Conservation (phyloP, 1,140 invertebrate genomes). For the Pseudomyrmex cubaensis region DNA sequence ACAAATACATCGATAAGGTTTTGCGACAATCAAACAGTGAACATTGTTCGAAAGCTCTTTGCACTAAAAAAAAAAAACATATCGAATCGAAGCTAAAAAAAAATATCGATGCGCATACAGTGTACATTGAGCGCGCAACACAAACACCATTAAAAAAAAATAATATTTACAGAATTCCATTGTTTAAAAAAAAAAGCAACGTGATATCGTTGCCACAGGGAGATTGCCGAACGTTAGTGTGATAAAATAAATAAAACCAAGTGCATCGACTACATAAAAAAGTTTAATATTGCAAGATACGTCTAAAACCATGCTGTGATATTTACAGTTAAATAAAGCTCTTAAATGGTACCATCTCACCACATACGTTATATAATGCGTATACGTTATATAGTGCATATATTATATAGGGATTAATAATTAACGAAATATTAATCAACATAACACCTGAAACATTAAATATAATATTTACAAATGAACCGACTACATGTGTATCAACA, state of each 20-base stretch:
- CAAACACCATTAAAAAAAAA: constrained; percentile 5
- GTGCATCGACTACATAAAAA: constrained; percentile 74
- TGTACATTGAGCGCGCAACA: constrained; percentile 4
- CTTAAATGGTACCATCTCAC: constrained; percentile 40
- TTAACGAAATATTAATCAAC: constrained; percentile 28
- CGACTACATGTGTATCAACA: constrained; percentile 29
- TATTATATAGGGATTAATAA: constrained; percentile 43
- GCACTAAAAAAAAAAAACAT: not conserved
- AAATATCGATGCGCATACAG: not conserved
- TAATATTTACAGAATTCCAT: constrained; percentile 1
- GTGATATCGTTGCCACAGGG: not conserved
- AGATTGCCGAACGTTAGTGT: constrained; percentile 64
- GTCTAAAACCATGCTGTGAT: constrained; percentile 75
- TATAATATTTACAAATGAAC: constrained; percentile 50
- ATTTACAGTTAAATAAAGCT: constrained; percentile 73
- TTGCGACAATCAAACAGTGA: too few species aligned
- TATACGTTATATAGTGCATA: not conserved
- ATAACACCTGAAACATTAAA: constrained; percentile 24
- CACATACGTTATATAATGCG: constrained; percentile 59
- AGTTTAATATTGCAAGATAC: constrained; percentile 76
- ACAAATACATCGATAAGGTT: not conserved
- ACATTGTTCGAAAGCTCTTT: constrained; percentile 1
- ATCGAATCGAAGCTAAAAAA: constrained; percentile 15
- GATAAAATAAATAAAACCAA: constrained; percentile 79
- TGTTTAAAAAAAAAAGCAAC: constrained; percentile 7